Percentiles rank a stretch among this genome's conserved stretches.
Conservation (phyloP, 2,797 vertebrate genomes). For the Pangasius krempfi region DNA sequence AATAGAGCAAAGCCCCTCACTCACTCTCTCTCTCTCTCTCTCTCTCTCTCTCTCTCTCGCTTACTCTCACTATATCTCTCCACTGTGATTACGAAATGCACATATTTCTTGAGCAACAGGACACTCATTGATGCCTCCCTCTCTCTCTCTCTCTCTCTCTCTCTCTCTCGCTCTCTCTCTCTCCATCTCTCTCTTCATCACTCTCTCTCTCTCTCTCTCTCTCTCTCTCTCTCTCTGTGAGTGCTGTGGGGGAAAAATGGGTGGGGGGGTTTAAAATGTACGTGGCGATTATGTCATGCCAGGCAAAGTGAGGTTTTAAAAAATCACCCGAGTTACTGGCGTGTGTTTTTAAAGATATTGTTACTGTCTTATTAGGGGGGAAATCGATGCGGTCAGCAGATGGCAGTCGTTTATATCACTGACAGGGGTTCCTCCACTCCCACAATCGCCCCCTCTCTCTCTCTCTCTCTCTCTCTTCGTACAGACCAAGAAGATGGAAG, state of each 20-base stretch:
- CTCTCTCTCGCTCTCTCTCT: constrained; percentile 2
- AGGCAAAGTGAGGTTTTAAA: constrained; percentile 48
- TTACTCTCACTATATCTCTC: constrained; percentile 38
- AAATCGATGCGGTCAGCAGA: constrained; percentile 67
- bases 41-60: constrained; percentile 38
- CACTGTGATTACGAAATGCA: constrained; percentile 57
- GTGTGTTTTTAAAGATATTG: constrained; percentile 66
- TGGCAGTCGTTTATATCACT: constrained; percentile 62
- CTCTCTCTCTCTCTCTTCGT: neutral
- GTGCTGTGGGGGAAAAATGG: constrained; percentile 6
- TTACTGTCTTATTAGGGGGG: constrained; percentile 67
- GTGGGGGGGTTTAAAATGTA: constrained; percentile 36
- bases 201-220: constrained; percentile 21
- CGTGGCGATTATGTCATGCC: constrained; percentile 49
- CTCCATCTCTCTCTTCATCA: neutral
- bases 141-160: constrained; percentile 23
- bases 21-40: constrained; percentile 41
- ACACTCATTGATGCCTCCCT: constrained; percentile 37
- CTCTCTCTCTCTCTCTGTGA: constrained; percentile 7
- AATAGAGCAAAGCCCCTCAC: constrained; percentile 62
- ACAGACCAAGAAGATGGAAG: neutral
- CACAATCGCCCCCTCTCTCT: constrained; percentile 55
- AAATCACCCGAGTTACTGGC: constrained; percentile 40
- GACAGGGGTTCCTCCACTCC: constrained; percentile 48
- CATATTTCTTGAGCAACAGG: constrained; percentile 61